Percentiles rank a stretch among this genome's conserved stretches.
These are phyloP conservation scores for Chelon auratus DNA, from an alignment of 2,797 vertebrate genomes.

Conservation along the genomic window DNA sequence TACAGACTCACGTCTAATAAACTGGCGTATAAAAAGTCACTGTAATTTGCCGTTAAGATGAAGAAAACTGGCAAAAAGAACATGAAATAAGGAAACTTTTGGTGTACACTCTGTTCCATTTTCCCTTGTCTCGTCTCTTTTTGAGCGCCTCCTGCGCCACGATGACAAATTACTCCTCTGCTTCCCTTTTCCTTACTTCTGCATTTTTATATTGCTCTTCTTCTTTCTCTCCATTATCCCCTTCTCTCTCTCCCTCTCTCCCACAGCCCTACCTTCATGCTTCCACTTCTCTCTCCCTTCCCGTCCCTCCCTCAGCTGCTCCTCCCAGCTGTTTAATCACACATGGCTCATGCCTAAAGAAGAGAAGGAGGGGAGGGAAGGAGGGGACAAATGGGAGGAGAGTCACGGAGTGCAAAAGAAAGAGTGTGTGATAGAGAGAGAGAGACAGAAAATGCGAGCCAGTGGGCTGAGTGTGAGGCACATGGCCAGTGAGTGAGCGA, in stretches of 20 bases:
- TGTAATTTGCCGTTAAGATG: not conserved
- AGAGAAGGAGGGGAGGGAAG: constrained; percentile 68
- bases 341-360: constrained; percentile 87
- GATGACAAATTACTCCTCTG: constrained; percentile 50
- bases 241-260: constrained; percentile 15
- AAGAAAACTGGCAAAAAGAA: not conserved
- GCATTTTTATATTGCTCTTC: constrained; percentile 29
- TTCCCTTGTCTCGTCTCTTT: constrained; percentile 2
- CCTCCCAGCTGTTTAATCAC: constrained; percentile 86
- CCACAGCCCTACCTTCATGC: constrained; percentile 5
- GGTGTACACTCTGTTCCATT: not conserved
- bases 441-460: constrained; percentile 62
- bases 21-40: not conserved
- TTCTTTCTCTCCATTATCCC: constrained; percentile 13
- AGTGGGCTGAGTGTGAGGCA: constrained; percentile 82
- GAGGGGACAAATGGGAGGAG: constrained; percentile 75
- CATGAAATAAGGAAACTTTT: too few species aligned
- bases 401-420: constrained; percentile 68
- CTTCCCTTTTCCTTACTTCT: constrained; percentile 47
- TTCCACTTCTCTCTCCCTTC: constrained; percentile 14
- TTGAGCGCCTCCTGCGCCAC: not conserved
- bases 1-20: too few species aligned
- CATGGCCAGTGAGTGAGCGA: constrained; percentile 88
- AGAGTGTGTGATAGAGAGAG: constrained; percentile 66
- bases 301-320: constrained; percentile 82